Evolutionary conservation across 2,797 vertebrate species (phyloP).

Genomic region (Gephyroberyx darwinii): DNA sequence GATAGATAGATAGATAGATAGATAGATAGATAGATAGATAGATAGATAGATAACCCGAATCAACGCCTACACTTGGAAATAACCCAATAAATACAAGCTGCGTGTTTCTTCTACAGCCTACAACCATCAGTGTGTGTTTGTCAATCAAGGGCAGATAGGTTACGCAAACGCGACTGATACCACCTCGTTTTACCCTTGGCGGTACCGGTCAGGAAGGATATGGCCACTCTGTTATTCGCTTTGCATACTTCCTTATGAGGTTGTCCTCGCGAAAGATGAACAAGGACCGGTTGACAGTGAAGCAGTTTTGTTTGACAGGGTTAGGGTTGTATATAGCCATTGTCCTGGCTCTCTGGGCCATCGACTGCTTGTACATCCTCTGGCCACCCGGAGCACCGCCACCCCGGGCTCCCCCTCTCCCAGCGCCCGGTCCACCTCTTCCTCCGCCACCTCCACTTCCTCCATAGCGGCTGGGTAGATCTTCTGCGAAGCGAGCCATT

Average conservation of each 20-base stretch:
- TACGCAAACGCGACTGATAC: conserved; percentile 21
- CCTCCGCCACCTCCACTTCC: conserved; percentile 84
- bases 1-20: too few species aligned
- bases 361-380: conserved; percentile 98
- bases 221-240: conserved; percentile 99
- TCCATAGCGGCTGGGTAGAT: conserved; percentile 94
- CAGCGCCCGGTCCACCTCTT: conserved; percentile 84
- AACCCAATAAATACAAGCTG: not conserved
- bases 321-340: conserved; percentile 99
- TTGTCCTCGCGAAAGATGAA: conserved; percentile 99
- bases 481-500: conserved; percentile 97
- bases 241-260: conserved; percentile 97
- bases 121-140: conserved; percentile 13
- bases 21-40: too few species aligned
- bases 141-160: conserved; percentile 5
- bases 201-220: conserved; percentile 85
- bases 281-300: conserved; percentile 98
- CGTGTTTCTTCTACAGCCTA: conserved; percentile 13
- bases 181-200: conserved; percentile 4
- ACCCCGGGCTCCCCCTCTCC: conserved; percentile 85
- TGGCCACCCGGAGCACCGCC: conserved; percentile 88
- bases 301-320: conserved; percentile 97
- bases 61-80: not conserved
- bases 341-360: conserved; percentile 97
- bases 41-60: not conserved